Percentiles rank a stretch among this genome's conserved stretches.
Conservation (phyloP, 1,140 invertebrate species). For the Diabrotica virgifera region DNA sequence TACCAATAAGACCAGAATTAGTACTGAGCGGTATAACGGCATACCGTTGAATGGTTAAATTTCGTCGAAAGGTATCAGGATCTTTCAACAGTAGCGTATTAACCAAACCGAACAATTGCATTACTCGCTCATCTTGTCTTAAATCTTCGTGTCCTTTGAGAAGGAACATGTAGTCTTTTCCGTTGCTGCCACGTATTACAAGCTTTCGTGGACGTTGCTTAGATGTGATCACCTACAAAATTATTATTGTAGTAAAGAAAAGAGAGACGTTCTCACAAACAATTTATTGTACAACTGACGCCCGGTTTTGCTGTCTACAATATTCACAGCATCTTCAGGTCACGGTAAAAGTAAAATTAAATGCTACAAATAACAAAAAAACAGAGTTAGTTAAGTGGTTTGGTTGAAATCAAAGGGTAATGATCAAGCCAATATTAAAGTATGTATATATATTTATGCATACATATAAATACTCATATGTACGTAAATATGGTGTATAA, state of each 20-base stretch:
- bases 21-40: constrained; percentile 97
- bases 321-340: too few relatives aligned
- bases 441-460: too few relatives aligned
- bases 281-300: too few relatives aligned
- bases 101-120: constrained; percentile 98
- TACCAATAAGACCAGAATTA: constrained; percentile 95
- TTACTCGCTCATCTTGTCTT: constrained; percentile 97
- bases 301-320: too few relatives aligned
- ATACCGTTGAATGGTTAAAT: constrained; percentile 93
- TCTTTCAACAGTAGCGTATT: constrained; percentile 94
- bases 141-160: constrained; percentile 99
- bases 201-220: constrained; percentile 97
- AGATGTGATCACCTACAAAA: constrained; percentile 86
- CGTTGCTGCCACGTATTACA: constrained; percentile 90
- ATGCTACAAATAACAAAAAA: too few relatives aligned
- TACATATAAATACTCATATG: too few relatives aligned
- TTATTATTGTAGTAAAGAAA: not conserved
- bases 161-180: constrained; percentile 97
- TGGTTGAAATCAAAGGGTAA: too few relatives aligned
- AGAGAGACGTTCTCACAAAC: too few relatives aligned
- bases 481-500: too few relatives aligned
- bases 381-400: too few relatives aligned
- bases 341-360: too few relatives aligned
- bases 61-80: constrained; percentile 91
- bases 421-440: too few relatives aligned